Percentiles rank a stretch among this genome's conserved stretches.
Conservation (phyloP, 2,888 invertebrate genomes). For the Limnephilus rhombicus region DNA sequence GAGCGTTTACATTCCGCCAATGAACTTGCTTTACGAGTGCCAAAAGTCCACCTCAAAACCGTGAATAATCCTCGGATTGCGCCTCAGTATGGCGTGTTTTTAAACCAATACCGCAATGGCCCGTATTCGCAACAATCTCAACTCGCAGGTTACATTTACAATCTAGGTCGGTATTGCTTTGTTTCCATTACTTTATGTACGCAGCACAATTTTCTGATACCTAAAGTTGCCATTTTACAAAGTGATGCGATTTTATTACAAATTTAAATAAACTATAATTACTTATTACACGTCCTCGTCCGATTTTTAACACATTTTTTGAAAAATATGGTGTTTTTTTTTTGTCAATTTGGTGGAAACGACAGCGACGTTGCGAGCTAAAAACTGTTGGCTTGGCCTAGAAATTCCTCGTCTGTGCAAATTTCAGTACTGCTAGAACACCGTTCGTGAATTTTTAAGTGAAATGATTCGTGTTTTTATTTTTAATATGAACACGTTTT, state of each 20-base stretch:
- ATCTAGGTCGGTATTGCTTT: background rate
- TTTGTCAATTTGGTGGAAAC: too few relatives aligned
- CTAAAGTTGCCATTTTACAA: background rate
- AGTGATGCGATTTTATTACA: background rate
- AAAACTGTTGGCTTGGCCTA: too few relatives aligned
- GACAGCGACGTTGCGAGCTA: too few relatives aligned
- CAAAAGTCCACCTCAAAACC: conserved; percentile 9
- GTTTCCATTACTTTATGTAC: background rate
- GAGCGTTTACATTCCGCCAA: conserved; percentile 17
- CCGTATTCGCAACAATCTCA: background rate
- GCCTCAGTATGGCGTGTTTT: background rate
- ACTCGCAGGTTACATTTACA: background rate
- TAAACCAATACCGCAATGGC: background rate
- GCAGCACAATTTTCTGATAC: background rate
- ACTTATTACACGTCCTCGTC: background rate
- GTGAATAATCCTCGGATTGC: background rate
- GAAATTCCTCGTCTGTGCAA: too few relatives aligned
- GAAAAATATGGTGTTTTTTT: too few relatives aligned
- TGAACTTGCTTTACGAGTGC: conserved; percentile 30
- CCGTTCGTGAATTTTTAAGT: too few relatives aligned
- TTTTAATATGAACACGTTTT: too few relatives aligned
- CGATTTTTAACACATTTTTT: background rate
- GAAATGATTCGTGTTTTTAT: too few relatives aligned
- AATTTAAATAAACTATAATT: background rate
- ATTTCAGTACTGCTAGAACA: too few relatives aligned